Conservation (phyloP, 2,797 vertebrate species). For the Sebastes oblongus region DNA sequence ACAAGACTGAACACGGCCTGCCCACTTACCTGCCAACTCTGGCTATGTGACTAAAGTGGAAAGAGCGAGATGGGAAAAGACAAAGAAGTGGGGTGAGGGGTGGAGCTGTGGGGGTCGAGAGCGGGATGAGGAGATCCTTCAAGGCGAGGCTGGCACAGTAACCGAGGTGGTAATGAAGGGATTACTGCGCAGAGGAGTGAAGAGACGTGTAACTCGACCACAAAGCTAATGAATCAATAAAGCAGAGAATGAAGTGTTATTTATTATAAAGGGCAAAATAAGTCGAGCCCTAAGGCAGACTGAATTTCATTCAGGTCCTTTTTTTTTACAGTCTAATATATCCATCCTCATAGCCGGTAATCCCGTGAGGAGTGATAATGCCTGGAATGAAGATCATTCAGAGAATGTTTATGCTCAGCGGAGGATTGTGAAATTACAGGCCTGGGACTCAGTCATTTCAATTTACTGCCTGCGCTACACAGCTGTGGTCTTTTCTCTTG, state of each 20-base stretch:
- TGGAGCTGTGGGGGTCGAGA: slow-evolving; percentile 12
- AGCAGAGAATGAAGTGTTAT: slow-evolving; percentile 39
- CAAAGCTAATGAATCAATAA: slow-evolving; percentile 55
- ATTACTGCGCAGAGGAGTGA: slow-evolving; percentile 41
- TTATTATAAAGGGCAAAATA: slow-evolving; percentile 42
- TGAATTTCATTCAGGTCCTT: slow-evolving; percentile 43
- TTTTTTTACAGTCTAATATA: slow-evolving; percentile 50
- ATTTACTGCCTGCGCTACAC: slow-evolving; percentile 60
- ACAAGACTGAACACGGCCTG: slow-evolving; percentile 69
- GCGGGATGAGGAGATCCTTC: slow-evolving; percentile 18
- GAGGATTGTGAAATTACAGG: slow-evolving; percentile 71
- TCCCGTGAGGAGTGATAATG: slow-evolving; percentile 60
- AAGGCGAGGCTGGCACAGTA: slow-evolving; percentile 49
- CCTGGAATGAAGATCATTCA: slow-evolving; percentile 71
- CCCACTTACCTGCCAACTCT: slow-evolving; percentile 62
- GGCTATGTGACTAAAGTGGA: slow-evolving; percentile 40
- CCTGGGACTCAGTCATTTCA: slow-evolving; percentile 52
- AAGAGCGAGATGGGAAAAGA: slow-evolving; percentile 38
- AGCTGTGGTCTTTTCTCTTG: slow-evolving; percentile 48
- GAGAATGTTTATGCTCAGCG: slow-evolving; percentile 69
- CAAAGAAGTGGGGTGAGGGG: slow-evolving; percentile 42
- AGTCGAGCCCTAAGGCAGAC: slow-evolving; percentile 35
- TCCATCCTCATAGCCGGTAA: slow-evolving; percentile 53
- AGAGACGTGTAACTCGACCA: slow-evolving; percentile 39
- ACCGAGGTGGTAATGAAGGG: slow-evolving; percentile 59